These are phyloP conservation scores for Neostethus bicornis DNA, from an alignment of 2,797 vertebrate genomes.

Conservation along the genomic window DNA sequence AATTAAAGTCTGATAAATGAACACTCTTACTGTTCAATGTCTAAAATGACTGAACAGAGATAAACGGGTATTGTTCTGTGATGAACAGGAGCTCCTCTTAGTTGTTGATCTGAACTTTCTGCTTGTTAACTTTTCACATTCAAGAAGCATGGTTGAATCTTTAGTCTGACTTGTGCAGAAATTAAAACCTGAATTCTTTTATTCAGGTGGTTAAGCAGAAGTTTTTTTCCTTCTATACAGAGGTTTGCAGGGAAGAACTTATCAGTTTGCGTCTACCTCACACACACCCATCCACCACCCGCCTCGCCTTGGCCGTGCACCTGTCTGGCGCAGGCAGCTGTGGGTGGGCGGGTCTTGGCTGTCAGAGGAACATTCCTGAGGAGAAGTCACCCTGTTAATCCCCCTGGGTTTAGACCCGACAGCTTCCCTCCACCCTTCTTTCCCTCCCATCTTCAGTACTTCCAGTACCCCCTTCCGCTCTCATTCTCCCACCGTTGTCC, in stretches of 20 bases:
- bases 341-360: conserved; percentile 78
- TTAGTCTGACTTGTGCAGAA: conserved; percentile 1
- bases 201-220: conserved; percentile 4
- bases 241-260: conserved; percentile 33
- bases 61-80: conserved; percentile 46
- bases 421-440: conserved; percentile 39
- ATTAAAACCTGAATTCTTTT: conserved; percentile 1
- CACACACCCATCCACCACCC: conserved; percentile 42
- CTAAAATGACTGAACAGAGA: conserved; percentile 35
- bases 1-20: conserved; percentile 68
- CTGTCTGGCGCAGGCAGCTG: conserved; percentile 79
- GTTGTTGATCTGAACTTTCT: conserved; percentile 23
- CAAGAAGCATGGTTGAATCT: conserved; percentile 4
- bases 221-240: too few relatives aligned
- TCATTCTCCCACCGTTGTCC: conserved; percentile 34
- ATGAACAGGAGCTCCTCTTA: conserved; percentile 17
- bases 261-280: conserved; percentile 22
- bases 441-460: conserved; percentile 29
- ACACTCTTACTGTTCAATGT: conserved; percentile 49
- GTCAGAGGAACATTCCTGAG: conserved; percentile 79
- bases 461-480: conserved; percentile 33
- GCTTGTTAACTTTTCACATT: conserved; percentile 15
- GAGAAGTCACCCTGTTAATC: conserved; percentile 83
- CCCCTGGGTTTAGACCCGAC: conserved; percentile 71
- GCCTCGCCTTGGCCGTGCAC: conserved; percentile 64